Evolutionary conservation across 2,888 invertebrate species (phyloP), one percentile per base, ranked within the genome.

Genomic region (Aphelenchoides bicaudatus): DNA sequence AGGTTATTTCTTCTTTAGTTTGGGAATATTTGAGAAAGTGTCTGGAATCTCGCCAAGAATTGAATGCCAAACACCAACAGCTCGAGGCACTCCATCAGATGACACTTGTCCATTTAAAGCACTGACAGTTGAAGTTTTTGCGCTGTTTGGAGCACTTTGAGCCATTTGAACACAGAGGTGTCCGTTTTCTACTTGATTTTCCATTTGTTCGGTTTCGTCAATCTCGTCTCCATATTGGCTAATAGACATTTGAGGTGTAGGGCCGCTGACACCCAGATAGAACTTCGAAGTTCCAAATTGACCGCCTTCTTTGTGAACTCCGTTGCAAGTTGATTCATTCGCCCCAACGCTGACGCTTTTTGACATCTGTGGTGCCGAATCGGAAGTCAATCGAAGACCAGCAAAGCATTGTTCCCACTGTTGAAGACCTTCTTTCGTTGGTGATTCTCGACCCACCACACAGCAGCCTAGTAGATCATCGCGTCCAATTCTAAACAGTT

Each of bases 401-500:
- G 43, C 43, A 43, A 74, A 70, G 50, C 71, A 69, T 30, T 75
- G 72, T 28, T 72, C 72, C 78, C 78, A 78, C 56, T 78, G 78
- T 27, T 67, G 62, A 30, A 66, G 61, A 16, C 78, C 78, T 47
- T 76, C 73, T 1, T 54, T 51, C 1, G 77, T 78, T 5, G 74
- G 71, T 31, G 68, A 68, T 38, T 75, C 69, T 31, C 66, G 64
- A 2, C 78, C 78, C 5, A 79, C 54, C 6, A 79, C 87, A 63
- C 81, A 82, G 79, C 88, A 89, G 3, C 90, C 90, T 83, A 90
- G 88, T 66, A 89, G 81, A 79, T 90, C 90, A 79, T 90, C 89
- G 30, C 88, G 86, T 10, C 90, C 89, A 72, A 90, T 88, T 80
- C 90, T 90, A 81, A 19, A 80, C 38, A n/a, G 3, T 13, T 19